A percentile compares a stretch with the other conserved stretches of the same genome.
phyloP scores from a whole-genome alignment of 2,113 vertebrate genomes.

The Hypanus sabinus region DNA sequence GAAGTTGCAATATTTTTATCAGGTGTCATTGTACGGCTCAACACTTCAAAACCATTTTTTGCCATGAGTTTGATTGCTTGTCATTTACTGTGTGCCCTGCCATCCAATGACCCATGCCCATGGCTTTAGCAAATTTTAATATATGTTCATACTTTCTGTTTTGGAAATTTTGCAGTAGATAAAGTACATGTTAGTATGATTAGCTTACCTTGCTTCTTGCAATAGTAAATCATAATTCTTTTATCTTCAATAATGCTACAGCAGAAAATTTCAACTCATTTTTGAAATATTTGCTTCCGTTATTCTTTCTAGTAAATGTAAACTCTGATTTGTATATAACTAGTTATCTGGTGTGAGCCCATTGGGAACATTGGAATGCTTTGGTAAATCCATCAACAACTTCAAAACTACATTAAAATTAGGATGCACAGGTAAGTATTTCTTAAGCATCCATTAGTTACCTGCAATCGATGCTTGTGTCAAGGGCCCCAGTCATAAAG shows the following conservation, averaged over 20 bases:
- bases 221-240: not conserved
- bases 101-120: too few relatives aligned
- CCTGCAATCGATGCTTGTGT: not conserved
- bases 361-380: not conserved
- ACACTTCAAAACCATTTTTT: not conserved
- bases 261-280: not conserved
- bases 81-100: not conserved
- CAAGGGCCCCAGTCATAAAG: not conserved
- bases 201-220: not conserved
- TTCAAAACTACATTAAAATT: not conserved
- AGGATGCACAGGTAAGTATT: not conserved
- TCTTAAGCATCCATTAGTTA: not conserved
- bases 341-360: not conserved
- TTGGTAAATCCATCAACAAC: too few relatives aligned
- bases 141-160: not conserved
- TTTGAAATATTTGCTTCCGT: not conserved
- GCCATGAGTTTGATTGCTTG: not conserved
- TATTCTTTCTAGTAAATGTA: not conserved
- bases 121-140: not conserved
- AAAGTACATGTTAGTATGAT: not conserved
- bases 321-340: not conserved
- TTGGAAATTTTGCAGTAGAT: not conserved
- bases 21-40: not conserved
- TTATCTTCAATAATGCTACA: not conserved
- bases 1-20: not conserved